Evolutionary conservation across 1,140 invertebrate genomes (phyloP).

Genomic region (Papilio helenus): DNA sequence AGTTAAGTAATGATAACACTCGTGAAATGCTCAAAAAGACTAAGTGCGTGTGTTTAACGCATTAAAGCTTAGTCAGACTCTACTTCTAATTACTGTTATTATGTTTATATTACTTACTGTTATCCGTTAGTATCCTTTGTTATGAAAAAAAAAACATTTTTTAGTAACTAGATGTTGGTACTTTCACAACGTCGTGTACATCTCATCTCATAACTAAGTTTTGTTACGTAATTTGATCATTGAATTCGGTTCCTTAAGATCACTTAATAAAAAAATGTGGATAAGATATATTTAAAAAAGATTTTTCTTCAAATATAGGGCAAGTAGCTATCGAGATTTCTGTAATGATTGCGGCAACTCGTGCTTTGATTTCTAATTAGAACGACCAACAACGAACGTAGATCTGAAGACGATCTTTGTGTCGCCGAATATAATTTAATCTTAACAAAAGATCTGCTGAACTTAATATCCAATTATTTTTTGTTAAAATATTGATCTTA

Average conservation of each 20-base stretch:
- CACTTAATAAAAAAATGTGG: neutral
- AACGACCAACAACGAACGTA: neutral
- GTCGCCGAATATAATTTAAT: neutral
- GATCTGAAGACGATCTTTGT: neutral
- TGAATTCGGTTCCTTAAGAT: neutral
- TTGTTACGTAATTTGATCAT: neutral
- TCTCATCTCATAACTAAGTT: neutral
- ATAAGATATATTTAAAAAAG: neutral
- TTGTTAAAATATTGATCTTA: neutral
- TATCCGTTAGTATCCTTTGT: neutral
- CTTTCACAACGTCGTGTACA: too few species aligned
- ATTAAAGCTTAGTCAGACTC: neutral
- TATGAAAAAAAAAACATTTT: neutral
- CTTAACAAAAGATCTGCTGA: neutral
- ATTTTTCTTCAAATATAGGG: neutral
- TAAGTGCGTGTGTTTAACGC: neutral
- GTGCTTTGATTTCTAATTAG: slow-evolving; percentile 1
- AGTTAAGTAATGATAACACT: slow-evolving; percentile 30
- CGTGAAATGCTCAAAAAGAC: neutral
- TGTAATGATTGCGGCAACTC: neutral
- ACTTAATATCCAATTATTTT: neutral
- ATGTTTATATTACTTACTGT: neutral
- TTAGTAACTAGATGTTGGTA: too few species aligned
- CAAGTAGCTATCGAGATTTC: neutral
- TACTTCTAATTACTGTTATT: neutral